A percentile compares a stretch with the other conserved stretches of the same genome.
These are phyloP conservation scores for Stegastes partitus DNA, from an alignment of 2,113 vertebrate genomes.

Conservation along the genomic window DNA sequence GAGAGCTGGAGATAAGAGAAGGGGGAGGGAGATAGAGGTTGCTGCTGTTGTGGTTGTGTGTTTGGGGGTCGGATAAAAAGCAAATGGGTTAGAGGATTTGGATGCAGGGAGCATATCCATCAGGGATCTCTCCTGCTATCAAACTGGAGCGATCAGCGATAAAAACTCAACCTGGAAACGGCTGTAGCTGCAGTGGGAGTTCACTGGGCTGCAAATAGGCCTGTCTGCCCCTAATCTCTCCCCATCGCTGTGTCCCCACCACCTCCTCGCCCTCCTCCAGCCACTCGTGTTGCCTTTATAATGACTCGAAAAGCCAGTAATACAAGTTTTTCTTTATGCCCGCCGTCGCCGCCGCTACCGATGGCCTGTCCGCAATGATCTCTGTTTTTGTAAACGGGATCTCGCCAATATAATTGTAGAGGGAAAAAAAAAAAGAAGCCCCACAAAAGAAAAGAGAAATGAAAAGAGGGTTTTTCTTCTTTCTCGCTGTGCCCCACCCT, in stretches of 20 bases:
- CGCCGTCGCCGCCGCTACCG: neutral
- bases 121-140: slow-evolving; percentile 75
- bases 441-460: slow-evolving; percentile 79
- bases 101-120: slow-evolving; percentile 72
- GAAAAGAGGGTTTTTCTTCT: slow-evolving; percentile 80
- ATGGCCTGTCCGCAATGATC: slow-evolving; percentile 16
- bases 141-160: slow-evolving; percentile 73
- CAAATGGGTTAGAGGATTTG: slow-evolving; percentile 70
- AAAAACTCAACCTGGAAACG: slow-evolving; percentile 76
- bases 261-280: slow-evolving; percentile 6
- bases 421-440: slow-evolving; percentile 71
- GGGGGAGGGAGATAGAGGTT: slow-evolving; percentile 53
- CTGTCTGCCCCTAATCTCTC: slow-evolving; percentile 37
- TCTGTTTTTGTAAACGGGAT: slow-evolving; percentile 24
- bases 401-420: slow-evolving; percentile 41
- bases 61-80: slow-evolving; percentile 21
- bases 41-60: neutral
- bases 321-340: slow-evolving; percentile 45
- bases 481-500: slow-evolving; percentile 75
- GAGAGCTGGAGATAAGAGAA: slow-evolving; percentile 68
- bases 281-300: slow-evolving; percentile 47
- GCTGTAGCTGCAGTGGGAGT: slow-evolving; percentile 73
- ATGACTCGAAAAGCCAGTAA: slow-evolving; percentile 31
- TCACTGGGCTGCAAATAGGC: slow-evolving; percentile 69
- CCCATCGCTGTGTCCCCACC: slow-evolving; percentile 36